Conservation (phyloP, 2,888 invertebrate species). For the Crepidodera aurea region DNA sequence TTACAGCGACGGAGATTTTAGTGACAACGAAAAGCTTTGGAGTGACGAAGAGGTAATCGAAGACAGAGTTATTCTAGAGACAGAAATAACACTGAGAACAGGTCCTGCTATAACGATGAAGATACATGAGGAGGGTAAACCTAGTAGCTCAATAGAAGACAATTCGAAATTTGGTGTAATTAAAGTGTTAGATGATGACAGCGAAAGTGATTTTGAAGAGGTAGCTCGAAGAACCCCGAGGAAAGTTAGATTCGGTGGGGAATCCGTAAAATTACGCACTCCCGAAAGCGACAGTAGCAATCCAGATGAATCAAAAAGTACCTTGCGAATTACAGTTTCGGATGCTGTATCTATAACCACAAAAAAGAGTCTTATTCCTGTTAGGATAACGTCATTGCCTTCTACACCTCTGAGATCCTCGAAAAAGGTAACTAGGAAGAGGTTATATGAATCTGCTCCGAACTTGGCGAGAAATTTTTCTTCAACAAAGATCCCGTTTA, state of each 20-base stretch:
- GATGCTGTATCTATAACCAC: conserved; percentile 50
- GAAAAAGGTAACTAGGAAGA: conserved; percentile 56
- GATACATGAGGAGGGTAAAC: conserved; percentile 73
- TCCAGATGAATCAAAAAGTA: conserved; percentile 62
- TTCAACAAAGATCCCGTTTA: conserved; percentile 49
- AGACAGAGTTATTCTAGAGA: conserved; percentile 80
- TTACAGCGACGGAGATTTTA: conserved; percentile 38
- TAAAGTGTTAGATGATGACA: conserved; percentile 68
- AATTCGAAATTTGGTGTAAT: conserved; percentile 63
- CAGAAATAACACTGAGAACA: conserved; percentile 82
- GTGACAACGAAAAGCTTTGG: conserved; percentile 29
- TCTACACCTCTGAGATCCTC: conserved; percentile 53
- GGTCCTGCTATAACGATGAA: conserved; percentile 86
- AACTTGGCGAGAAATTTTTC: conserved; percentile 44
- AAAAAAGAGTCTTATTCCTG: conserved; percentile 61
- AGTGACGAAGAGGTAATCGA: conserved; percentile 51
- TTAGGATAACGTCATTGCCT: conserved; percentile 58
- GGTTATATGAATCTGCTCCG: conserved; percentile 55
- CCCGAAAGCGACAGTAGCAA: conserved; percentile 81
- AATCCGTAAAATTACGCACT: conserved; percentile 83
- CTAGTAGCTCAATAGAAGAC: conserved; percentile 51
- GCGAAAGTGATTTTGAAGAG: conserved; percentile 65
- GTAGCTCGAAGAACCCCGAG: conserved; percentile 68
- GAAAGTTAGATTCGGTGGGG: conserved; percentile 86
- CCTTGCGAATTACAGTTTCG: conserved; percentile 49